phyloP scores from a whole-genome alignment of 2,113 vertebrate species.

The Microtus richardsoni region DNA sequence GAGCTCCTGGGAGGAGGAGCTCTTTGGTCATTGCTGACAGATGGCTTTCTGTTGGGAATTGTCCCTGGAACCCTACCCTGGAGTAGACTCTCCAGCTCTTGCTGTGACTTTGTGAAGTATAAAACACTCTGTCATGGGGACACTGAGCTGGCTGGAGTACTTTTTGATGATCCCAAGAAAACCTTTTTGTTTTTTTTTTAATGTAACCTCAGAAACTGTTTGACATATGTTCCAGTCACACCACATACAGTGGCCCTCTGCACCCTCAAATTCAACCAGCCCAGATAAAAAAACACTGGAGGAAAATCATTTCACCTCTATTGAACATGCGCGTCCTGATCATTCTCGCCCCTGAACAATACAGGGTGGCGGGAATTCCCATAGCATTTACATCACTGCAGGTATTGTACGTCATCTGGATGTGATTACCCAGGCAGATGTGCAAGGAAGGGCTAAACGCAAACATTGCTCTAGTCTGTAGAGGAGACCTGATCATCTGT shows the following conservation, averaged over 20 bases:
- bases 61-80: neutral
- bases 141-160: neutral
- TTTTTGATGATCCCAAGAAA: conserved; percentile 34
- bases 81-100: neutral
- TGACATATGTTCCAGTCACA: neutral
- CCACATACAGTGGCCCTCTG: no score
- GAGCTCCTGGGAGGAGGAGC: neutral
- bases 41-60: conserved; percentile 22
- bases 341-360: neutral
- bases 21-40: neutral
- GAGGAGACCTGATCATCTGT: neutral
- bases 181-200: neutral
- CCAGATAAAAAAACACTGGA: neutral
- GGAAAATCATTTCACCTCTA: neutral
- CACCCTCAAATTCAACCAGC: neutral
- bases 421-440: neutral
- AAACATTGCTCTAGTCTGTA: neutral
- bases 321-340: neutral
- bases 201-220: neutral
- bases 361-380: neutral
- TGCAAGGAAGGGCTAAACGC: neutral
- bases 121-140: neutral
- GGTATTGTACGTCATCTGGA: neutral
- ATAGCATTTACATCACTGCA: neutral
- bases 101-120: neutral